A percentile compares a stretch with the other conserved stretches of the same genome.
Conservation (phyloP, 1,140 invertebrate genomes). For the Coptotermes formosanus region DNA sequence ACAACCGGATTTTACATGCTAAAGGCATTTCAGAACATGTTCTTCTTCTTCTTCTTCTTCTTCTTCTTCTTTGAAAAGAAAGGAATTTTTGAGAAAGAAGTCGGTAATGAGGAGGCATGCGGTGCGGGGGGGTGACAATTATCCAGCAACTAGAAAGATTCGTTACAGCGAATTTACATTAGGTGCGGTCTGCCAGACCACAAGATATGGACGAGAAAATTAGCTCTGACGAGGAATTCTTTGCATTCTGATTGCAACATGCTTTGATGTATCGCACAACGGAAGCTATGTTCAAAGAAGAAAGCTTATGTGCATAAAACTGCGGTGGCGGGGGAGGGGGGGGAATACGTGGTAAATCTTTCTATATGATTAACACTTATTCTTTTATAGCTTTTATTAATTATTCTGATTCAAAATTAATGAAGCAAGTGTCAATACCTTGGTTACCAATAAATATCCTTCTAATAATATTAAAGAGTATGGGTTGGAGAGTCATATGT, state of each 20-base stretch:
- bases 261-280: background rate
- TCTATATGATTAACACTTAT: no score
- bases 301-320: background rate
- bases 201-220: background rate
- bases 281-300: background rate
- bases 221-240: background rate
- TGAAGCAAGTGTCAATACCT: no score
- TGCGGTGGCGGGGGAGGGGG: no score
- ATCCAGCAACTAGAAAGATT: background rate
- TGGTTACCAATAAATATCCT: no score
- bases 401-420: no score
- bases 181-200: background rate
- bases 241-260: background rate
- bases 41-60: background rate
- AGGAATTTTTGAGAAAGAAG: background rate
- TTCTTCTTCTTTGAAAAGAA: background rate
- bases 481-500: no score
- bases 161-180: slow-evolving; percentile 12
- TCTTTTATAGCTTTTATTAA: no score
- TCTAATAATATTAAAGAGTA: no score
- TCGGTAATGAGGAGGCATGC: background rate
- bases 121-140: background rate
- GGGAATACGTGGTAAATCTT: no score
- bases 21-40: background rate
- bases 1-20: background rate